Percentiles rank a stretch among this genome's conserved stretches.
Conservation (phyloP, 2,888 invertebrate genomes). For the Alsophila aescularia region DNA sequence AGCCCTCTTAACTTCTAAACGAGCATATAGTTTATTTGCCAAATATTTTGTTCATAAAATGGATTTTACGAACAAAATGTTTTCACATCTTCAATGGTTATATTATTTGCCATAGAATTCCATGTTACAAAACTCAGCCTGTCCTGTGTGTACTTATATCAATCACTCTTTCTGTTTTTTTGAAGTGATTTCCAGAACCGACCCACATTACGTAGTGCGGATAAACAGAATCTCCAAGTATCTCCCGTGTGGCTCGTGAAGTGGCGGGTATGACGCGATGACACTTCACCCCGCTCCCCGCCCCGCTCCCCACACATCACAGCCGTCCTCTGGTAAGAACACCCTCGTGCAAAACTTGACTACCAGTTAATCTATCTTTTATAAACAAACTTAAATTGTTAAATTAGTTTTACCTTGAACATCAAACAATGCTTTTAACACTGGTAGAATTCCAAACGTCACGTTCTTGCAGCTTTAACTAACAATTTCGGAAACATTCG, state of each 20-base stretch:
- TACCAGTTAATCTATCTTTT: conserved; percentile 19
- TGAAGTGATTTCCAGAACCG: not conserved
- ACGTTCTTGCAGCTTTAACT: no score
- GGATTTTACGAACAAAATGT: no score
- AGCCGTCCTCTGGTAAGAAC: not conserved
- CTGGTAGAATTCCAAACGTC: no score
- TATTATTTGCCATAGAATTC: no score
- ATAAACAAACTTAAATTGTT: conserved; percentile 19
- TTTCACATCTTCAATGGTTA: no score
- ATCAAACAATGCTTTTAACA: conserved; percentile 9
- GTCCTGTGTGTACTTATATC: no score
- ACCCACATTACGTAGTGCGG: not conserved
- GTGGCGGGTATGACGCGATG: conserved; percentile 8
- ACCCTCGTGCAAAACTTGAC: conserved; percentile 9
- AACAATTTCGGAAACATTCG: no score
- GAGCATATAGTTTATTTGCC: no score
- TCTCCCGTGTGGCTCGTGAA: not conserved
- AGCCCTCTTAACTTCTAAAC: no score
- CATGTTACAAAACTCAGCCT: no score
- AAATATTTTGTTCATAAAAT: no score
- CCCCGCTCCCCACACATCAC: not conserved
- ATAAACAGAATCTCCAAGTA: conserved; percentile 11
- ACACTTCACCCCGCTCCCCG: not conserved
- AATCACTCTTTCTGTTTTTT: no score
- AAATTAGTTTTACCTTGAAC: conserved; percentile 19